A percentile compares a stretch with the other conserved stretches of the same genome.
These are phyloP conservation scores for Haliaeetus albicilla DNA, from an alignment of 2,797 vertebrate species.

Conservation along the genomic window DNA sequence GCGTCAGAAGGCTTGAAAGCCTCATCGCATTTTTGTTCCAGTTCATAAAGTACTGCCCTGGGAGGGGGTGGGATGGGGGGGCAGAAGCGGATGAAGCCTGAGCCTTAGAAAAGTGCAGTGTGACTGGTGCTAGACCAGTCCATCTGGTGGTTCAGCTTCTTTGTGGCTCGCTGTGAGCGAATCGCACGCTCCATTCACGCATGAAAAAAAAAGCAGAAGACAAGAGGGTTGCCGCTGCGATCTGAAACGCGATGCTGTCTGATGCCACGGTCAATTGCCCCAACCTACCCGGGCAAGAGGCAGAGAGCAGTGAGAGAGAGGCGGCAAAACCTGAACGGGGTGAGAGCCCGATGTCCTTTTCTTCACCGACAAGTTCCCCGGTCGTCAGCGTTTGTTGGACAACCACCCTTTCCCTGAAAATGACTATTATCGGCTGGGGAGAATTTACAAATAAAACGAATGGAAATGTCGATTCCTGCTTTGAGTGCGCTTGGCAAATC, in stretches of 20 bases:
- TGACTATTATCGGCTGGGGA: background rate
- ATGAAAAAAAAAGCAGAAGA: background rate
- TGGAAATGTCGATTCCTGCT: background rate
- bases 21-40: background rate
- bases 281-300: background rate
- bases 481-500: background rate
- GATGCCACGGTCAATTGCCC: background rate
- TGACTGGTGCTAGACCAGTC: background rate
- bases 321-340: background rate
- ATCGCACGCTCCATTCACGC: background rate
- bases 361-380: background rate
- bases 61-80: background rate
- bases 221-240: background rate
- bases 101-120: background rate
- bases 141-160: slow-evolving; percentile 3
- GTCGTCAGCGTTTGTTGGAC: accelerated
- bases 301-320: background rate
- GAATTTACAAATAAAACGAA: background rate
- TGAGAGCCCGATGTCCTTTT: background rate
- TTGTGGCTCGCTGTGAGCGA: slow-evolving; percentile 1
- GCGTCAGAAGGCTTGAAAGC: background rate
- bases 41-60: background rate
- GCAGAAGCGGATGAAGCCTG: background rate
- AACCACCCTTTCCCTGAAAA: background rate
- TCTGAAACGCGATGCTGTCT: background rate